Conservation (phyloP, 2,888 invertebrate species). For the Lepidonotus clava region DNA sequence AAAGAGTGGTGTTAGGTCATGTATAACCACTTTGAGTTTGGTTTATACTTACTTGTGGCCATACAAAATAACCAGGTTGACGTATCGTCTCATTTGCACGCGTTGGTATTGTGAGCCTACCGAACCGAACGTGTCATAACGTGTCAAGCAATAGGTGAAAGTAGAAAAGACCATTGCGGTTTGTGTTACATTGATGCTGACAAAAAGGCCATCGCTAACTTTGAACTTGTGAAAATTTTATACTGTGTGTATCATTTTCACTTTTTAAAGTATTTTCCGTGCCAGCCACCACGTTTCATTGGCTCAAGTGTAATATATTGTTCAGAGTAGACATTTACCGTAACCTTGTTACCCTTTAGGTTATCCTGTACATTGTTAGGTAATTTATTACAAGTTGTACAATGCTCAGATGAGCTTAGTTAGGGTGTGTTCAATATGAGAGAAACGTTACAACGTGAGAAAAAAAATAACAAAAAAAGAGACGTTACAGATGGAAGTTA, state of each 20-base stretch:
- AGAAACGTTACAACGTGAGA: background rate
- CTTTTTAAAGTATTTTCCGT: conserved; percentile 26
- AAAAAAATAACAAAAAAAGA: conserved; percentile 33
- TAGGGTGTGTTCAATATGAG: background rate
- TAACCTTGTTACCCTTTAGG: conserved; percentile 9
- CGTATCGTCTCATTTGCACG: no score
- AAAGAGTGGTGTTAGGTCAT: no score
- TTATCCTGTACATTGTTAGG: conserved; percentile 46
- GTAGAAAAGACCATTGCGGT: no score
- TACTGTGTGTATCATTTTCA: background rate
- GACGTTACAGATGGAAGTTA: background rate
- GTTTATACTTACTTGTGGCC: no score
- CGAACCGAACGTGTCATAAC: no score
- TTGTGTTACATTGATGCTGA: no score
- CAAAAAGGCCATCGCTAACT: no score
- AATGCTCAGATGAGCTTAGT: background rate
- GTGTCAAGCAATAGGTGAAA: no score
- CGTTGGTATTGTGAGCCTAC: no score
- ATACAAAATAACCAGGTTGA: no score
- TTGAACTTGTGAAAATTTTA: no score
- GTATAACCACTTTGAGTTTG: no score
- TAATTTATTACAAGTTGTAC: conserved; percentile 46
- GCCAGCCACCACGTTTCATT: background rate
- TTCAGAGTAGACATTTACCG: conserved; percentile 36
- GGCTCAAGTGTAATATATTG: conserved; percentile 26